Percentiles rank a stretch among this genome's conserved stretches.
Conservation (phyloP, 1,140 invertebrate genomes). For the Drosophila insularis region DNA sequence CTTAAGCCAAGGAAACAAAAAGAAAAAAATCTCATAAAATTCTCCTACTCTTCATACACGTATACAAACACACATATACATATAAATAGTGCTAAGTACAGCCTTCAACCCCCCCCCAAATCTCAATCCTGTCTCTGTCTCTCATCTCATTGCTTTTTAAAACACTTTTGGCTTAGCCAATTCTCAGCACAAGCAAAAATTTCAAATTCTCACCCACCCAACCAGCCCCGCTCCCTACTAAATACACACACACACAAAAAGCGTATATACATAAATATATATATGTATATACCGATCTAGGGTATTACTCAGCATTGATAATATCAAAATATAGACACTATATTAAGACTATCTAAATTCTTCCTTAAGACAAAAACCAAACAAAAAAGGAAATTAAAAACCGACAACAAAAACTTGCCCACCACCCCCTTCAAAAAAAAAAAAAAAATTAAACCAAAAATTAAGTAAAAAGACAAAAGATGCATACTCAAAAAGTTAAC, state of each 20-base stretch:
- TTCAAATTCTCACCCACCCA: no score
- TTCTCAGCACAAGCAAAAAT: background rate
- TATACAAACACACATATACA: no score
- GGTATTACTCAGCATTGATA: background rate
- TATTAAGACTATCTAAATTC: conserved; percentile 6
- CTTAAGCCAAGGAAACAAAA: conserved; percentile 2
- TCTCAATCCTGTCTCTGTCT: background rate
- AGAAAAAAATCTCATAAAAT: background rate
- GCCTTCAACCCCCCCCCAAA: background rate
- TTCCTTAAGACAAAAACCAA: conserved; percentile 1
- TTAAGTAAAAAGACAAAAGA: no score
- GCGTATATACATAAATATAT: no score
- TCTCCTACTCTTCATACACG: background rate
- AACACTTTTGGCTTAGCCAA: conserved; percentile 2
- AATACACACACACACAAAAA: no score
- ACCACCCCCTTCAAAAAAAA: background rate
- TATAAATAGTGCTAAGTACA: background rate
- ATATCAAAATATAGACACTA: conserved; percentile 5
- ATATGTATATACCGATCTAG: background rate
- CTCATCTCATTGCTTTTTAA: background rate
- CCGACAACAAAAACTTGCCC: conserved; percentile 8
- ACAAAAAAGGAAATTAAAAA: conserved; percentile 10
- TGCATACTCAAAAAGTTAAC: no score
- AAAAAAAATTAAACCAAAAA: background rate
- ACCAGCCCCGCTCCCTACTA: background rate